A percentile compares a stretch with the other conserved stretches of the same genome.
Conservation (phyloP, 2,113 vertebrate genomes). For the Gadus chalcogrammus region DNA sequence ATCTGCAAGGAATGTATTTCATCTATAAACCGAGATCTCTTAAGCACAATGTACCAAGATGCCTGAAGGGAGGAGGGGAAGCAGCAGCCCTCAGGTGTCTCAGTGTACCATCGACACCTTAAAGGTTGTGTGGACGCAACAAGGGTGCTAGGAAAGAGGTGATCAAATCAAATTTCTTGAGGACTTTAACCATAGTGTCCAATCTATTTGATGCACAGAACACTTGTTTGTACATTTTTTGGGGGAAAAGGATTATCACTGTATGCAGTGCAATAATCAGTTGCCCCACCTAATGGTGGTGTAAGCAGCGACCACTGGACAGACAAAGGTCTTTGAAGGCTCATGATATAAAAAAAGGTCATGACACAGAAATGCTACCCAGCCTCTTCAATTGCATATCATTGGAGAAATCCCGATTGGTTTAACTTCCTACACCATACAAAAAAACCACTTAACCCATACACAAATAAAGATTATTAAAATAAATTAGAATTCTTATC, state of each 20-base stretch:
- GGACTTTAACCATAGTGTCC: too few relatives aligned
- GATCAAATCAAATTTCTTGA: too few relatives aligned
- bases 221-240: slow-evolving; percentile 5
- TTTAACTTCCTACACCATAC: slow-evolving; percentile 39
- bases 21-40: too few relatives aligned
- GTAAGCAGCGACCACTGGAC: slow-evolving; percentile 35
- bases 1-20: too few relatives aligned
- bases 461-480: background rate
- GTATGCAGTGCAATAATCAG: slow-evolving; percentile 47
- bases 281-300: too few relatives aligned
- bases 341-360: slow-evolving; percentile 22
- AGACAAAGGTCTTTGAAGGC: slow-evolving; percentile 51
- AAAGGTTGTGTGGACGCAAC: too few relatives aligned
- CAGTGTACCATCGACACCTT: too few relatives aligned
- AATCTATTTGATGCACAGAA: background rate
- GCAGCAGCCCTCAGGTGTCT: too few relatives aligned
- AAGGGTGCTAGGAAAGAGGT: too few relatives aligned
- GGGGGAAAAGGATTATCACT: slow-evolving; percentile 2
- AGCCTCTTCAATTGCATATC: slow-evolving; percentile 56
- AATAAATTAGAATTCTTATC: slow-evolving; percentile 4
- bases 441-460: slow-evolving; percentile 7
- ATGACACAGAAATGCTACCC: slow-evolving; percentile 35
- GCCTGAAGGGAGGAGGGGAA: too few relatives aligned
- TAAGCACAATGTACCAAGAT: too few relatives aligned
- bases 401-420: slow-evolving; percentile 41